Evolutionary conservation across 2,797 vertebrate genomes (phyloP).

Genomic region (Danio jaintianensis): DNA sequence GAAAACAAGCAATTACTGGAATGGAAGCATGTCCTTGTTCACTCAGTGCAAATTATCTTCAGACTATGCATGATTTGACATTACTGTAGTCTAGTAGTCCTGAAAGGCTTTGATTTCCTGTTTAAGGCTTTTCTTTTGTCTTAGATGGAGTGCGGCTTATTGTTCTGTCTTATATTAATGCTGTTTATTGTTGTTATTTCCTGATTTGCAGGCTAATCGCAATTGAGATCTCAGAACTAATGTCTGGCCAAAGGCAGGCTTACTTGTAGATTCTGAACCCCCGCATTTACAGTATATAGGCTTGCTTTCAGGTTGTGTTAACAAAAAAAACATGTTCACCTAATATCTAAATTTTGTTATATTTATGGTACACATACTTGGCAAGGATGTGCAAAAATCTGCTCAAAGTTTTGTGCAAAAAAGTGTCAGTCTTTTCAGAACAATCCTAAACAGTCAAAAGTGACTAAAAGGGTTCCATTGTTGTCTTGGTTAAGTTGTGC

Average conservation of each 20-base stretch:
- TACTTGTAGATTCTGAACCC: conserved; percentile 9
- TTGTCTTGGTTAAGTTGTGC: no score
- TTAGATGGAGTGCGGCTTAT: conserved; percentile 9
- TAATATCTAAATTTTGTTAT: no score
- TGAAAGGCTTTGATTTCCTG: conserved; percentile 41
- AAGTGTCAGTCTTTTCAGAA: no score
- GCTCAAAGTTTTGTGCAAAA: no score
- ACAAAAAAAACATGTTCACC: neutral
- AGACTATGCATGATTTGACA: conserved; percentile 35
- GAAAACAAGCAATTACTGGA: conserved; percentile 46
- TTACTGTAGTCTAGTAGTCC: conserved; percentile 13
- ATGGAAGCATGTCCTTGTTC: conserved; percentile 14
- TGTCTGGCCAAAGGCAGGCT: conserved; percentile 1
- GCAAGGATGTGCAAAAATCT: no score
- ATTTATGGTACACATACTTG: no score
- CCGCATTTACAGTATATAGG: neutral
- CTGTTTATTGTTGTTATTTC: conserved; percentile 43
- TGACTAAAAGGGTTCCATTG: no score
- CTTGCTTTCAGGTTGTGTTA: neutral
- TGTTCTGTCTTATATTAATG: conserved; percentile 41
- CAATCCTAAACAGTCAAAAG: no score
- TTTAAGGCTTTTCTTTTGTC: conserved; percentile 28
- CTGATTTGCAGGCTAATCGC: conserved; percentile 33
- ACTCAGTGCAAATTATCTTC: conserved; percentile 41
- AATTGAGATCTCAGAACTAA: conserved; percentile 20